Evolutionary conservation across 1,140 invertebrate species (phyloP).

Genomic region (Ridgeia piscesae): DNA sequence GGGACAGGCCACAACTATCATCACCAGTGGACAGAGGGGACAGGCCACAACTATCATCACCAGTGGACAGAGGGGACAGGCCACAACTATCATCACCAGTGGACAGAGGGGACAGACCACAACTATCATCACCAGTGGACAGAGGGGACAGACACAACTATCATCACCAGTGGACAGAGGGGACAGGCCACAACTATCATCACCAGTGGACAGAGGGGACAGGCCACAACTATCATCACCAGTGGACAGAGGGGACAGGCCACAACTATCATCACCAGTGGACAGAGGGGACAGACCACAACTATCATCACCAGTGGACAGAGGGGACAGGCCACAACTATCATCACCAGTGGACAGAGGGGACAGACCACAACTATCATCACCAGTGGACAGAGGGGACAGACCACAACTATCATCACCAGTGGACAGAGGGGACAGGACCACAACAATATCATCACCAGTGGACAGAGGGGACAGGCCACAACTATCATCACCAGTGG

Average conservation of each 20-base stretch:
- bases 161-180: neutral
- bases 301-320: neutral
- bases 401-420: neutral
- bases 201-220: no score
- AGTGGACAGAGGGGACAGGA: neutral
- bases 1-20: neutral
- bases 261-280: no score
- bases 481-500: no score
- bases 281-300: neutral
- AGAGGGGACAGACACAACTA: neutral
- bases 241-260: neutral
- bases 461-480: neutral
- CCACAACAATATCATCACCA: neutral
- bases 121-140: no score
- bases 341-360: no score
- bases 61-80: neutral
- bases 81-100: neutral
- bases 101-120: neutral
- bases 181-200: neutral
- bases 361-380: neutral
- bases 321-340: neutral
- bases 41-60: neutral
- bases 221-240: neutral
- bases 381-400: neutral
- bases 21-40: neutral